A percentile compares a stretch with the other conserved stretches of the same genome.
Evolutionary conservation across 2,888 invertebrate species (phyloP).

Genomic region (Aricia artaxerxes): DNA sequence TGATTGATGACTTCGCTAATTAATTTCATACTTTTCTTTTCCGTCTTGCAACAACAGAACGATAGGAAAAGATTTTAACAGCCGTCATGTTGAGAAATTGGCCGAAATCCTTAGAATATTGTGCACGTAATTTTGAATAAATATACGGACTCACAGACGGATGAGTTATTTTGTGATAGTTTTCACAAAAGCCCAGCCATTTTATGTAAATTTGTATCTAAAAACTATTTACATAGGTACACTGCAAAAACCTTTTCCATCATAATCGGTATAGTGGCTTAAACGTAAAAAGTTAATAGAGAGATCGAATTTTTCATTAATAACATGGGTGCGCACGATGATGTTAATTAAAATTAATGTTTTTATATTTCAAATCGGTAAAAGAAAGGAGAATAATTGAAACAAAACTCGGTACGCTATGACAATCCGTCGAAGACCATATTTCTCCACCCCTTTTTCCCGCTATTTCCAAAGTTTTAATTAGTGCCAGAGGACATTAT

Average conservation of each 20-base stretch:
- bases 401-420: conserved; percentile 63
- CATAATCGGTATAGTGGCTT: too few relatives aligned
- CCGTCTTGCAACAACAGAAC: conserved; percentile 58
- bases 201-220: too few relatives aligned
- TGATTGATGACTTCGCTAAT: conserved; percentile 57
- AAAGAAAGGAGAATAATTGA: conserved; percentile 46
- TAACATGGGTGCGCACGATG: too few relatives aligned
- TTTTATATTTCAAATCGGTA: conserved; percentile 29
- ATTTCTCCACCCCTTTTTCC: conserved; percentile 77
- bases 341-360: background rate
- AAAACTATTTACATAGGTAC: too few relatives aligned
- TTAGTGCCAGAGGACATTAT: conserved; percentile 79
- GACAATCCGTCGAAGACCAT: conserved; percentile 71
- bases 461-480: conserved; percentile 74
- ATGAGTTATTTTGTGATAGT: too few relatives aligned
- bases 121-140: background rate
- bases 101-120: background rate
- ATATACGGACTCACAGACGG: too few relatives aligned
- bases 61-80: conserved; percentile 41
- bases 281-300: too few relatives aligned
- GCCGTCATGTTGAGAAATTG: conserved; percentile 3
- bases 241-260: too few relatives aligned
- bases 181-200: too few relatives aligned
- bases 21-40: conserved; percentile 62
- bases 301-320: too few relatives aligned